Evolutionary conservation across 2,888 invertebrate species (phyloP).

Genomic region (Metalampra italica): DNA sequence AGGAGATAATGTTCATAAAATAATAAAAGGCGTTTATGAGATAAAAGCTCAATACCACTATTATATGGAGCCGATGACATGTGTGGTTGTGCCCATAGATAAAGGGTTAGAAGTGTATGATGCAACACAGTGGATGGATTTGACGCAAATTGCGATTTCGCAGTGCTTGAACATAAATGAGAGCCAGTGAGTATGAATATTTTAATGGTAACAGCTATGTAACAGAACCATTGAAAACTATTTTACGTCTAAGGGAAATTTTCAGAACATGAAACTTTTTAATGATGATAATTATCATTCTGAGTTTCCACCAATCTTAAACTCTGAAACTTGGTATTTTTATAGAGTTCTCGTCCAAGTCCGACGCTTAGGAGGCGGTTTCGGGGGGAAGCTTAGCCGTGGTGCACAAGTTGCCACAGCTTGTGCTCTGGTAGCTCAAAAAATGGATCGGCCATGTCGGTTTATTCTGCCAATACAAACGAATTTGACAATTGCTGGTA

Average conservation of each 20-base stretch:
- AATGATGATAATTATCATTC: no score
- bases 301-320: no score
- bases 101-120: conserved; percentile 82
- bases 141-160: conserved; percentile 78
- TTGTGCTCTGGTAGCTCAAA: conserved; percentile 80
- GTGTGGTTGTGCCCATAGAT: conserved; percentile 83
- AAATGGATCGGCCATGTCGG: conserved; percentile 77
- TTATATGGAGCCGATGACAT: conserved; percentile 84
- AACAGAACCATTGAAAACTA: no score
- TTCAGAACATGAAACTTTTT: no score
- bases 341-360: conserved; percentile 78
- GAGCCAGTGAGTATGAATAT: conserved; percentile 67
- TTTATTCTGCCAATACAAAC: conserved; percentile 80
- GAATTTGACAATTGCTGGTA: conserved; percentile 79
- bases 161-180: conserved; percentile 73
- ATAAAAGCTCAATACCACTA: conserved; percentile 86
- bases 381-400: conserved; percentile 82
- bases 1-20: conserved; percentile 51
- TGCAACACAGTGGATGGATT: conserved; percentile 82
- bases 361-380: conserved; percentile 81
- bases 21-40: conserved; percentile 78
- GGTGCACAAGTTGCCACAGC: conserved; percentile 74
- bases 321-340: no score
- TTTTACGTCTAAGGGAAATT: no score
- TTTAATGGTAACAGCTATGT: background rate